Evolutionary conservation across 2,888 invertebrate species (phyloP), one percentile per base, ranked within the genome.

Genomic region (Falcaria lacertinaria): DNA sequence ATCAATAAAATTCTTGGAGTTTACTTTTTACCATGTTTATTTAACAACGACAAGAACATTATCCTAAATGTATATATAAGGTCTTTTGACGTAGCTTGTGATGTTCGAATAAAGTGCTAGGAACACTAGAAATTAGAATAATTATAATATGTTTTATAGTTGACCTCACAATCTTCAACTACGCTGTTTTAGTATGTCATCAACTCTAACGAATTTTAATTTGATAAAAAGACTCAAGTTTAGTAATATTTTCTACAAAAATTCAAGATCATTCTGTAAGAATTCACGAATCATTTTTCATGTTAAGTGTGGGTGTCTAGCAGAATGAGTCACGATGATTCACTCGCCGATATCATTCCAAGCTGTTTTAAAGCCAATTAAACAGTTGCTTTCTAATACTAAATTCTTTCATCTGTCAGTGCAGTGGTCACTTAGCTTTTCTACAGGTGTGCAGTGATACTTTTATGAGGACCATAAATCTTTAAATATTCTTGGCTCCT

Each of bases 1-100:
- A 61, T 61, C 66, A 69, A 77, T 74, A 72, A 77, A 75, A 64
- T 54, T 62, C 60, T 61, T 69, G 64, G 69, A 66, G 74, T 80
- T 83, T 81, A 67, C 75, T 82, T 82, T 72, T 52, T 56, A 50
- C 28, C 5, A 35, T 25, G 16, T 39, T 45, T 40, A 16, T 7
- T 4, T 39, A 43, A 7, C 22, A 42, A 43, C 34, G 19, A 19
- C 1, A 19, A 4, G 4, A 6, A 4, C 3, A 4, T 19, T 19
- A 6, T 19, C 19, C 6, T 19, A 6, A 19, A 4, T 19, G 19
- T 19, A 19, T 19, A 4, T 19, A n/a, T n/a, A n/a, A n/a, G n/a
- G n/a, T n/a, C n/a, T n/a, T n/a, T n/a, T n/a, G n/a, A n/a, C n/a
- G n/a, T n/a, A n/a, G n/a, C n/a, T n/a, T n/a, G n/a, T n/a, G n/a